phyloP scores from a whole-genome alignment of 2,888 invertebrate genomes.

The Priapulus caudatus region DNA sequence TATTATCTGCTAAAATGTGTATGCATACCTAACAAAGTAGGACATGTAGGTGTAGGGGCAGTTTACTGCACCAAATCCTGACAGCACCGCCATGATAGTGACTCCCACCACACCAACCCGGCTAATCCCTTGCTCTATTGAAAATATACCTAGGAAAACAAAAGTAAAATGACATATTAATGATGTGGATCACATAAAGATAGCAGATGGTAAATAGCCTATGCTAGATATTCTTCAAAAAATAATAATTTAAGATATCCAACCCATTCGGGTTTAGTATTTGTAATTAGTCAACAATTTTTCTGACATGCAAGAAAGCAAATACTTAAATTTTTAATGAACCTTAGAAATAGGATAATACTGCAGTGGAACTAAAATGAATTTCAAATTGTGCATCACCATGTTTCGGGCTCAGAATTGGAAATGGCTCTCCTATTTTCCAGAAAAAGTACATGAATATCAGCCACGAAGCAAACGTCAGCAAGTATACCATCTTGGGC shows the following conservation, averaged over 20 bases:
- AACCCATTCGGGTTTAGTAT: too few species aligned
- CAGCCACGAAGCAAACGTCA: constrained; percentile 74
- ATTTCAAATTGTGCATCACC: constrained; percentile 44
- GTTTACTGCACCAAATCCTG: constrained; percentile 99
- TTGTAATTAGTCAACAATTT: too few species aligned
- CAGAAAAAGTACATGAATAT: constrained; percentile 90
- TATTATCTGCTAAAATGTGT: not conserved
- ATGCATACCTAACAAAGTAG: constrained; percentile 68
- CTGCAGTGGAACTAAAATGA: not conserved
- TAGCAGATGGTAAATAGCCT: too few species aligned
- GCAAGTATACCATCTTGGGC: constrained; percentile 35
- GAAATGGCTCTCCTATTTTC: constrained; percentile 98
- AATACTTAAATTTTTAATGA: constrained; percentile 12
- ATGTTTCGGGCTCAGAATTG: constrained; percentile 87
- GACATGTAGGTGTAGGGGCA: constrained; percentile 98
- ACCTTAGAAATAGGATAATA: not conserved
- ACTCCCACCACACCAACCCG: constrained; percentile 97
- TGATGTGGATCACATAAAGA: too few species aligned
- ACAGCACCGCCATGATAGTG: constrained; percentile 94
- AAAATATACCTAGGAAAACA: constrained; percentile 53
- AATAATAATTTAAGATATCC: too few species aligned
- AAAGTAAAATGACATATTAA: constrained; percentile 7
- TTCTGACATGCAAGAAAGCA: too few species aligned
- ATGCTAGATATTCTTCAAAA: too few species aligned
- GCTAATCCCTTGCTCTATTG: constrained; percentile 72